phyloP scores from a whole-genome alignment of 2,888 invertebrate genomes.

The Drosophila gaucha region DNA sequence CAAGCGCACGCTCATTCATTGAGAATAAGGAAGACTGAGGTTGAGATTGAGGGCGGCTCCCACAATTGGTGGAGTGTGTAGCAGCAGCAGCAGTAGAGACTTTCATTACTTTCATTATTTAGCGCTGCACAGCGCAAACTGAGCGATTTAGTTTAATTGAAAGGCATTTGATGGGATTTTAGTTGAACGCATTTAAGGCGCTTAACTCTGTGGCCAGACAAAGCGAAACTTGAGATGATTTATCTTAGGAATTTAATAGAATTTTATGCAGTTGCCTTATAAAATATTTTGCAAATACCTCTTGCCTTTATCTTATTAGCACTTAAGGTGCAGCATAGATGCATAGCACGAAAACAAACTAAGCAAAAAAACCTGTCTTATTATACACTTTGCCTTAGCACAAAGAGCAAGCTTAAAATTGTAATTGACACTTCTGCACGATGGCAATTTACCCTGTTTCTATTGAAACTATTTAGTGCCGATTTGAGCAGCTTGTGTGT shows the following conservation, averaged over 20 bases:
- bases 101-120: conserved; percentile 74
- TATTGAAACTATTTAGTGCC: too few species aligned
- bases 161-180: conserved; percentile 72
- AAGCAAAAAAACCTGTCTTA: background rate
- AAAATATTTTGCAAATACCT: conserved; percentile 7
- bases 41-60: conserved; percentile 1
- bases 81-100: conserved; percentile 27
- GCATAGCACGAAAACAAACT: background rate
- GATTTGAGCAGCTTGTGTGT: too few species aligned
- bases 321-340: conserved; percentile 4
- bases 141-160: conserved; percentile 74
- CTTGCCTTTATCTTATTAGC: conserved; percentile 4
- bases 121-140: conserved; percentile 51
- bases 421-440: too few species aligned
- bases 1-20: conserved; percentile 59
- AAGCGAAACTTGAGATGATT: conserved; percentile 23
- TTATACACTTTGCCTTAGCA: too few species aligned
- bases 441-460: too few species aligned
- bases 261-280: conserved; percentile 4
- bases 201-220: conserved; percentile 18
- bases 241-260: conserved; percentile 22
- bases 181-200: conserved; percentile 55
- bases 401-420: background rate
- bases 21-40: conserved; percentile 7
- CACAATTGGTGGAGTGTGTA: background rate